A percentile compares a stretch with the other conserved stretches of the same genome.
Conservation (phyloP, 1,140 invertebrate species). For the Aphelinus certus region DNA sequence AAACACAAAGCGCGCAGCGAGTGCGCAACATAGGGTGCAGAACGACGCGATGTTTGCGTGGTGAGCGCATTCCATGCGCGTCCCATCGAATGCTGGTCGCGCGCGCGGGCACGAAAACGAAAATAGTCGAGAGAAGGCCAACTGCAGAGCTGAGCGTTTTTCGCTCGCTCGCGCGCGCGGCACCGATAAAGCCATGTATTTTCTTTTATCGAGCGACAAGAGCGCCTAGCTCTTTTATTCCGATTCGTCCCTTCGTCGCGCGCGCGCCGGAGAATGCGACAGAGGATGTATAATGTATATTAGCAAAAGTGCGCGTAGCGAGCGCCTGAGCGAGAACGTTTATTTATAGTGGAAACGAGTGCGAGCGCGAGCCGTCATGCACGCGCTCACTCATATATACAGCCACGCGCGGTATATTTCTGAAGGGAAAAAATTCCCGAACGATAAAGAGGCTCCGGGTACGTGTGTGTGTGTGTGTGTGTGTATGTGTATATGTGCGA, state of each 20-base stretch:
- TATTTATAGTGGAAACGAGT: conserved; percentile 23
- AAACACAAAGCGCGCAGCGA: neutral
- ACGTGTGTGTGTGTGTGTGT: too few relatives aligned
- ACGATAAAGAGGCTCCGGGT: conserved; percentile 23
- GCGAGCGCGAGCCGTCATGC: neutral
- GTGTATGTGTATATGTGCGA: too few relatives aligned
- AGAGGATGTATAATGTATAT: neutral
- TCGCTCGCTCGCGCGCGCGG: too few relatives aligned
- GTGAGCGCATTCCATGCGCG: conserved; percentile 16
- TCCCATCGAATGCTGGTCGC: neutral
- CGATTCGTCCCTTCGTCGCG: neutral
- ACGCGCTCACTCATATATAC: too few relatives aligned
- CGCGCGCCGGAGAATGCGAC: neutral
- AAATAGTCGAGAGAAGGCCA: conserved; percentile 12
- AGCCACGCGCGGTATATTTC: conserved; percentile 6
- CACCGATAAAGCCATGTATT: too few relatives aligned
- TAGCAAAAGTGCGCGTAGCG: neutral
- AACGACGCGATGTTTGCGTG: neutral
- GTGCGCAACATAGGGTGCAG: too few relatives aligned
- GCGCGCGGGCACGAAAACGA: neutral
- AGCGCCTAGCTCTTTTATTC: too few relatives aligned
- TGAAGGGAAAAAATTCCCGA: conserved; percentile 19
- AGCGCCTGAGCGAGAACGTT: neutral
- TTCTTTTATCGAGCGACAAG: too few relatives aligned
- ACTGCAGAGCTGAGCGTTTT: too few relatives aligned